Percentiles rank a stretch among this genome's conserved stretches.
Evolutionary conservation across 2,888 invertebrate genomes (phyloP).

Genomic region (Agrochola lychnidis): DNA sequence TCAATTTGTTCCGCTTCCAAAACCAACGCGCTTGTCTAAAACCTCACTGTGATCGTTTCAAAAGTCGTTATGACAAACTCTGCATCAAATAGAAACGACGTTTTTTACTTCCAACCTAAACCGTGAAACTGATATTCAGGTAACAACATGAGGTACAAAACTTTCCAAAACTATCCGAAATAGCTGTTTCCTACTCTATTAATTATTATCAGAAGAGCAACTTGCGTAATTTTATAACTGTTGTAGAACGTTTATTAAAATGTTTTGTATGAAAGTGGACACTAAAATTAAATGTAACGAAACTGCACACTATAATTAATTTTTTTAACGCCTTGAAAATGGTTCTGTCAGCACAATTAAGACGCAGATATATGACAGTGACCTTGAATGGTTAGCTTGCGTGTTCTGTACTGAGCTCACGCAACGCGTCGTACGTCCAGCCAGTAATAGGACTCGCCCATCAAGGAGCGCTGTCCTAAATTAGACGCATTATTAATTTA

Average conservation of each 20-base stretch:
- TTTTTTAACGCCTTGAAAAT: slow-evolving; percentile 34
- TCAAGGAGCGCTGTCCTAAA: too few species aligned
- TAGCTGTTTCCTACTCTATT: slow-evolving; percentile 40
- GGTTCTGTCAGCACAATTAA: slow-evolving; percentile 24
- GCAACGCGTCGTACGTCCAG: too few species aligned
- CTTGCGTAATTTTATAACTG: slow-evolving; percentile 54
- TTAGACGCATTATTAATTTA: too few species aligned
- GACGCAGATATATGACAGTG: too few species aligned
- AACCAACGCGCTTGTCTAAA: slow-evolving; percentile 35
- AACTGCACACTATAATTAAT: slow-evolving; percentile 27
- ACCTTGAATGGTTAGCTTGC: too few species aligned
- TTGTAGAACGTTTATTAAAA: slow-evolving; percentile 37
- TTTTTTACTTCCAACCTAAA: slow-evolving; percentile 36
- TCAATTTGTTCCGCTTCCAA: slow-evolving; percentile 64
- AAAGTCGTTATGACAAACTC: slow-evolving; percentile 36
- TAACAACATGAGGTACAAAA: slow-evolving; percentile 30
- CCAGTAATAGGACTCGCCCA: too few species aligned
- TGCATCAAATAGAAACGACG: slow-evolving; percentile 16
- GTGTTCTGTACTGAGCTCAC: too few species aligned
- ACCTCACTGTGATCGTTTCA: slow-evolving; percentile 29
- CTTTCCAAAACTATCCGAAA: slow-evolving; percentile 48
- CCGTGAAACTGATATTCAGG: slow-evolving; percentile 24
- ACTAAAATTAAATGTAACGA: slow-evolving; percentile 48
- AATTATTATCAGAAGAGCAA: slow-evolving; percentile 40
- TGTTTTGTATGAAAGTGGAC: slow-evolving; percentile 44